Evolutionary conservation across 2,113 vertebrate species (phyloP).

Genomic region (Sylvicapra grimmia): DNA sequence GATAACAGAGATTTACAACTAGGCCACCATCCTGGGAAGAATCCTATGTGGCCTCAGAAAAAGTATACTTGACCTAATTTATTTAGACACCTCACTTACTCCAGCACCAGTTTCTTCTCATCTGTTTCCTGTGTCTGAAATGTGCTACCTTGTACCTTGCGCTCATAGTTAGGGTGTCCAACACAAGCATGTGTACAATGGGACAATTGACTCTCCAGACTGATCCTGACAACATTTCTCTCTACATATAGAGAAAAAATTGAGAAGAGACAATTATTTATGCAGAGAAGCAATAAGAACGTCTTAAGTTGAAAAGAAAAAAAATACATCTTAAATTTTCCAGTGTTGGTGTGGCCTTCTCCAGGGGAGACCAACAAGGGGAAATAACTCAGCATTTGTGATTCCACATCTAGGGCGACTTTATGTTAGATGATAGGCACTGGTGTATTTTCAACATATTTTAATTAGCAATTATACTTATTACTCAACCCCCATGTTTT

Average conservation of each 20-base stretch:
- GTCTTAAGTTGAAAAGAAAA: neutral
- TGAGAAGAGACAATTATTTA: neutral
- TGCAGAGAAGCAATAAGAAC: neutral
- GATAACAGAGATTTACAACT: neutral
- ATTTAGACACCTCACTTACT: neutral
- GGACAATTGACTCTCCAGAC: neutral
- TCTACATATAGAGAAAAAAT: neutral
- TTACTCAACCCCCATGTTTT: neutral
- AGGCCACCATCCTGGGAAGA: neutral
- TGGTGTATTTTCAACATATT: neutral
- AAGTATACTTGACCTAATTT: neutral
- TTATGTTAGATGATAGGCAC: neutral
- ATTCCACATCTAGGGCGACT: neutral
- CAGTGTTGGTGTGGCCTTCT: neutral
- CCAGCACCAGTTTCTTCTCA: neutral
- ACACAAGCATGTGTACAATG: neutral
- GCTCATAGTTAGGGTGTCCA: neutral
- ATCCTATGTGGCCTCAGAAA: neutral
- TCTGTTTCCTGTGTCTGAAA: neutral
- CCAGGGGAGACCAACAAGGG: neutral
- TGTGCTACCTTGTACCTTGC: neutral
- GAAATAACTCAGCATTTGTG: neutral
- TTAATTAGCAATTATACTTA: neutral
- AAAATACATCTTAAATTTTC: neutral
- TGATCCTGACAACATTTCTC: neutral